Base-by-base conservation (phyloP, 2,888 invertebrate genomes). In the Clostera curtula region DNA sequence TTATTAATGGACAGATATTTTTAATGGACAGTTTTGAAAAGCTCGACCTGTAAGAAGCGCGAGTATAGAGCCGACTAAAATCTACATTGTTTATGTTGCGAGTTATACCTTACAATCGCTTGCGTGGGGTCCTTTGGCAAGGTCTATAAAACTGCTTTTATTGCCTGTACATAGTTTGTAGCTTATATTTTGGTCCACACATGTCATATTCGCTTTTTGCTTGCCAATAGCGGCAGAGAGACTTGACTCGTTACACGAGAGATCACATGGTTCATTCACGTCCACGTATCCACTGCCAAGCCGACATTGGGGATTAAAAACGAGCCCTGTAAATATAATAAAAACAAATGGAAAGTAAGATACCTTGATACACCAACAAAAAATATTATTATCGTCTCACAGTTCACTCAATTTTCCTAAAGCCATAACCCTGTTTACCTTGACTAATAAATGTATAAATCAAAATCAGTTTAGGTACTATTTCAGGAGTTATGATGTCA, bases 151-250 rank as follows among this genome's bases (percentile, higher is more conserved):
- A 4, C 33, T 26, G 0, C 37, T 20, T 2, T 35, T 36, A 15
- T 60, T 40, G 10, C 55, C 47, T 4, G 36, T 19, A 27, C 76
- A 76, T 0, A 67, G 7, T 13, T 56, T 56, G 36, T 64, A 74
- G 36, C 60, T 65, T 6, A 74, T 22, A 8, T 42, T 56, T 12
- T 56, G 38, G 13, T 75, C 49, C 2, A 60, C 6, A 23, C 80
- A 82, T 0, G 75, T 76, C 74, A 82, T 76, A 24, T 62, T 64
- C 0, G 62, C 47, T 31, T 44, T 48, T 3, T 49, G 39, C 1
- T 36, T 28, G 4, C 54, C 58, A 17, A 75, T 42, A 1, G 59
- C 40, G 1, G 39, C 15, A 0, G 57, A 31, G 2, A 73, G 34
- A 3, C 50, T 48, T 2, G 47, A 12, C 27, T 68, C 49, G 4